Base-by-base conservation (phyloP, 1,140 invertebrate genomes). In the Microplitis mediator region DNA sequence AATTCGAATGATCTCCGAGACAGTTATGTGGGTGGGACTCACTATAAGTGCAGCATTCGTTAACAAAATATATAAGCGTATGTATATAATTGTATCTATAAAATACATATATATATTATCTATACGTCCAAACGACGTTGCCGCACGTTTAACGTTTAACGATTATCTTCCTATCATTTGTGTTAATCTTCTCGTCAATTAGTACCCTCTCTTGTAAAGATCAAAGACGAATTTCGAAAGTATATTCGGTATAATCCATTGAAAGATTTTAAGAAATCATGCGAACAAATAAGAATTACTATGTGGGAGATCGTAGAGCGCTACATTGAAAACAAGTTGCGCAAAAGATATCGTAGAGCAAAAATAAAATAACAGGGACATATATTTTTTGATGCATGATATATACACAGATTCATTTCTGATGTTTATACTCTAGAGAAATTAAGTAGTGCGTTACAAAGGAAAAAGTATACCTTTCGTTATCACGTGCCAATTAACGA, bases 111-210 rank as follows among this genome's bases (percentile, higher is more conserved):
- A 67, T 39, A 65, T 34, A 60, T 35, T 50, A 36, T 62, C 32
- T 52, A n/a, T 13, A 36, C 58, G 31, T 72, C 34, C 39, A 36
- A 14, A 45, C 39, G 13, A 34, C 14, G n/a, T 64, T 52, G 39
- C 50, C 45, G 66, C 14, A 45, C 23, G n/a, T 35, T 45, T 64
- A 14, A 51, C 14, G 35, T 56, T 14, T 51, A 67, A 67, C 67
- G 64, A 69, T 58, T 70, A 58, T 73, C 69, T 70, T 52, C 36
- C 52, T 71, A 75, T 73, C 71, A 50, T 11, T 45, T 51, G 52
- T 71, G 71, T 75, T 73, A 68, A 75, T 75, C 74, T 73, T 14
- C 69, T 39, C 35, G 68, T 75, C 74, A 75, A 75, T 75, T 75
- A 75, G 68, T 67, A 75, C 70, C 69, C 51, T 45, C 50, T 62